A percentile compares a stretch with the other conserved stretches of the same genome.
phyloP scores from a whole-genome alignment of 2,113 vertebrate genomes.

The Melanerpes formicivorus region DNA sequence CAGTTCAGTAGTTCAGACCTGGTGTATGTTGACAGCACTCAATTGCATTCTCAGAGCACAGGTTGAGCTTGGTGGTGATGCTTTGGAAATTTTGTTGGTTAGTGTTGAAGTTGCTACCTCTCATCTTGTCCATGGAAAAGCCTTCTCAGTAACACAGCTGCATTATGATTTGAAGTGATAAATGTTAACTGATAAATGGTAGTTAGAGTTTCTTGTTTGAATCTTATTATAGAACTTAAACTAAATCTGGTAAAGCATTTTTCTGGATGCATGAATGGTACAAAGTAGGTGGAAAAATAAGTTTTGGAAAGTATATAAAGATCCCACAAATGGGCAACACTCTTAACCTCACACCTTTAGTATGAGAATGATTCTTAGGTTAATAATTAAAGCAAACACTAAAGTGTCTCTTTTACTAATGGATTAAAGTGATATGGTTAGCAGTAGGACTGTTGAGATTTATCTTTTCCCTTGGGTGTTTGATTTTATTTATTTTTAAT shows the following conservation, averaged over 20 bases:
- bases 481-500: no score
- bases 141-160: slow-evolving; percentile 60
- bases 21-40: slow-evolving; percentile 3
- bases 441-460: neutral
- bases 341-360: neutral
- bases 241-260: neutral
- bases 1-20: slow-evolving; percentile 50
- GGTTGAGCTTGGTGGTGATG: slow-evolving; percentile 44
- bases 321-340: neutral
- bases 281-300: neutral
- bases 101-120: slow-evolving; percentile 57
- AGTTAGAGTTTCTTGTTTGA: slow-evolving; percentile 42
- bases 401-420: neutral
- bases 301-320: neutral
- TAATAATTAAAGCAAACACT: neutral
- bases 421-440: neutral
- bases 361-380: neutral
- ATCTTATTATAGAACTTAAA: slow-evolving; percentile 41
- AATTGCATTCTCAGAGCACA: slow-evolving; percentile 49
- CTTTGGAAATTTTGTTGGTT: slow-evolving; percentile 35
- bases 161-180: slow-evolving; percentile 67
- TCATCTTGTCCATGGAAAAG: slow-evolving; percentile 57
- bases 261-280: neutral
- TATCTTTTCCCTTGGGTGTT: no score
- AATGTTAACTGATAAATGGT: slow-evolving; percentile 72